Conservation (phyloP, 2,888 invertebrate genomes). For the Drosophila cognata region DNA sequence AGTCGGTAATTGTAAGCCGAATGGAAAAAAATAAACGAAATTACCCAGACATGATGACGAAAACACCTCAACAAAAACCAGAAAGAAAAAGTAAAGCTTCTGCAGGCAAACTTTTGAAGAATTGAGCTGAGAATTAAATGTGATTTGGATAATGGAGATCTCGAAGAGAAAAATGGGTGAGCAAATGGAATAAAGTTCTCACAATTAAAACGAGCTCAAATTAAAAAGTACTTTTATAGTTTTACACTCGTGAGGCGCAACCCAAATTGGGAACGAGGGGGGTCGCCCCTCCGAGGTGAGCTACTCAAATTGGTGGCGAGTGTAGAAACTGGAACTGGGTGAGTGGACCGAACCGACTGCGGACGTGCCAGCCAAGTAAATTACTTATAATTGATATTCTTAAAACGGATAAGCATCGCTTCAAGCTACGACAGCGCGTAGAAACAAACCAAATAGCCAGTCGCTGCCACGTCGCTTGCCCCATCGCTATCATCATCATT, state of each 20-base stretch:
- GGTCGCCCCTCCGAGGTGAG: not conserved
- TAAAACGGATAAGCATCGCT: slow-evolving; percentile 76
- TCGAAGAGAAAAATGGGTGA: slow-evolving; percentile 3
- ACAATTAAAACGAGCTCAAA: slow-evolving; percentile 80
- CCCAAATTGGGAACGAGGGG: slow-evolving; percentile 1
- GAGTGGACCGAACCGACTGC: slow-evolving; percentile 55
- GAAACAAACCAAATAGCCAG: not conserved
- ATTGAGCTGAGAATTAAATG: slow-evolving; percentile 56
- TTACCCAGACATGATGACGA: not conserved
- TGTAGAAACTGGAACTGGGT: slow-evolving; percentile 62
- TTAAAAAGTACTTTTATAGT: slow-evolving; percentile 78
- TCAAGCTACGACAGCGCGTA: slow-evolving; percentile 5
- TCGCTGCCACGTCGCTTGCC: slow-evolving; percentile 16
- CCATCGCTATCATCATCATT: slow-evolving; percentile 32
- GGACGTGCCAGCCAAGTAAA: slow-evolving; percentile 74
- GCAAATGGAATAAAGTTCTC: slow-evolving; percentile 75
- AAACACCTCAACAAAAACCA: slow-evolving; percentile 1
- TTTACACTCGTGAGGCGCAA: slow-evolving; percentile 65
- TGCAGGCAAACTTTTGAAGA: slow-evolving; percentile 26
- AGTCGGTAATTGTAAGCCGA: slow-evolving; percentile 51
- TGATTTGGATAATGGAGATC: slow-evolving; percentile 40
- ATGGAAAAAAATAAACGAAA: not conserved
- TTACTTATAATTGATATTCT: slow-evolving; percentile 82
- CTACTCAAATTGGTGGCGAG: slow-evolving; percentile 31
- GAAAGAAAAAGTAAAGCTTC: slow-evolving; percentile 7